These are phyloP conservation scores for Drosophila emarginata DNA, from an alignment of 2,888 invertebrate species.

Conservation along the genomic window DNA sequence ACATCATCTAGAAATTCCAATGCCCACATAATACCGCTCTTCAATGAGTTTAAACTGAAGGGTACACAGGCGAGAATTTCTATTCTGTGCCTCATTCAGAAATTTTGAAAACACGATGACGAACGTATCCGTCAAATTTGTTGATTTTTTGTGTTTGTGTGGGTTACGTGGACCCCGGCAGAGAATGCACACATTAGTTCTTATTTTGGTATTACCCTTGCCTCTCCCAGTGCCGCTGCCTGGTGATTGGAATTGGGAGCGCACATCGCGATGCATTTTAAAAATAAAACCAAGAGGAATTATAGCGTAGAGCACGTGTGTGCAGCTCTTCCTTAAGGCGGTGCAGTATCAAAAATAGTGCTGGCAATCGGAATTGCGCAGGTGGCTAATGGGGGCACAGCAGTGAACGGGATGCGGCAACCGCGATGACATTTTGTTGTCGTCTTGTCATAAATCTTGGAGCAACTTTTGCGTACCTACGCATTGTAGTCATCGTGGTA, in stretches of 20 bases:
- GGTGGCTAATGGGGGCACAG: conserved; percentile 72
- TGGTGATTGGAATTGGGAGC: conserved; percentile 59
- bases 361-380: conserved; percentile 65
- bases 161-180: conserved; percentile 51
- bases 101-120: conserved; percentile 47
- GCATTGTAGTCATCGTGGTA: neutral
- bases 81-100: conserved; percentile 64
- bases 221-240: conserved; percentile 38
- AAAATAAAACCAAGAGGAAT: conserved; percentile 62
- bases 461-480: conserved; percentile 47
- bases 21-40: conserved; percentile 29
- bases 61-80: conserved; percentile 50
- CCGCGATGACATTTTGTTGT: conserved; percentile 50
- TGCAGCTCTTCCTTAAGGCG: conserved; percentile 5
- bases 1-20: conserved; percentile 57
- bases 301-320: conserved; percentile 19
- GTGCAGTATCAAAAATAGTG: conserved; percentile 61
- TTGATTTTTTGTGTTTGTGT: conserved; percentile 29
- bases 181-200: conserved; percentile 27
- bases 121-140: conserved; percentile 64
- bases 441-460: conserved; percentile 64
- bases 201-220: conserved; percentile 58
- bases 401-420: conserved; percentile 54
- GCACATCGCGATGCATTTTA: conserved; percentile 54
- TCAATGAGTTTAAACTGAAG: conserved; percentile 52